Base-by-base conservation (phyloP, 2,113 vertebrate species). In the Mus pahari region DNA sequence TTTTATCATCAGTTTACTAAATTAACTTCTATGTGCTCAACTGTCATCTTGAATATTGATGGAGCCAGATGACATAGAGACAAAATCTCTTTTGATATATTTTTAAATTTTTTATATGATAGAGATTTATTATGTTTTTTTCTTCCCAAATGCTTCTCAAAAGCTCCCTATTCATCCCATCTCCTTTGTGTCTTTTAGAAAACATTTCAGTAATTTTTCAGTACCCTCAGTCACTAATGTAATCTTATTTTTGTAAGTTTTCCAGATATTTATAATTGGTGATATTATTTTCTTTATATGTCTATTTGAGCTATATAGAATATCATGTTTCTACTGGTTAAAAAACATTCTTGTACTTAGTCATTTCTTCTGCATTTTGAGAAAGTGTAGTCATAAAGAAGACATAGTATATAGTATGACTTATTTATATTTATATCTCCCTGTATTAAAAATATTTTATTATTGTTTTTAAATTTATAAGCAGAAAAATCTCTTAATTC, bases 401-500 rank as follows among this genome's bases (percentile, higher is more conserved):
- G 6, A 71, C 50, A 11, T 2, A n/a, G n/a, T n/a, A n/a, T n/a
- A n/a, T n/a, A 86, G 31, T 36, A 9, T 7, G 10, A 74, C 3
- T 73, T 13, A 79, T 31, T 12, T 10, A 82, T 13, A 79, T 31
- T 12, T 10, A 82, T 71, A 81, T 68, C 89, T 31, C 53, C 45
- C 36, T 12, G 77, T 53, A 92, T 24, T 45, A 7, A 94, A 28
- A 79, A 75, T 3, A 0, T 48, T 79, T 84, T 89, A 39, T 71
- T 53, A 79, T 39, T 48, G 4, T 92, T 64, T 94, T 82, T 92
- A 70, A 90, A 71, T 4, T 81, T 55, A 62, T 13, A 45, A 79
- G 42, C 5, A 17, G 42, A 66, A n/a, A n/a, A 3, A 53, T 75
- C 3, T 13, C 83, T 79, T 89, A 94, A 50, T 86, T 5, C 62